Percentiles rank a stretch among this genome's conserved stretches.
Conservation (phyloP, 2,113 vertebrate species). For the Pterocles gutturalis region DNA sequence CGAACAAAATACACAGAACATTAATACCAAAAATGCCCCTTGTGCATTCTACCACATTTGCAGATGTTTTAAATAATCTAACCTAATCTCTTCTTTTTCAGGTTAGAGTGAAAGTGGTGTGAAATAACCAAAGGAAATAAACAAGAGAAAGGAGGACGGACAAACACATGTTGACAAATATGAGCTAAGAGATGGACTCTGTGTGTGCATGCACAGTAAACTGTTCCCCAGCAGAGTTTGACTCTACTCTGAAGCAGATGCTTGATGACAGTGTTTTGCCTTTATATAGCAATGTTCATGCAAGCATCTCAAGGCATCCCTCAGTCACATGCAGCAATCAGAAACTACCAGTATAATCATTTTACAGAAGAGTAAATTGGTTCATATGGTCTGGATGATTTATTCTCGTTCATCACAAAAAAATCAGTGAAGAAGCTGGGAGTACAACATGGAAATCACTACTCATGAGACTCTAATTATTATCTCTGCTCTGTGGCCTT, state of each 20-base stretch:
- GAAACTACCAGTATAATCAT: background rate
- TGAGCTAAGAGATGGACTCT: background rate
- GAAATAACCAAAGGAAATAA: conserved; percentile 24
- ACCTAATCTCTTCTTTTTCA: conserved; percentile 6
- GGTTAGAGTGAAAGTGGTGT: background rate
- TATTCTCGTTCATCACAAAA: background rate
- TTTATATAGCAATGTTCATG: background rate
- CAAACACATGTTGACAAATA: background rate
- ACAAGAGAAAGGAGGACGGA: background rate
- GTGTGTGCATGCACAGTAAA: background rate
- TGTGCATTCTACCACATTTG: conserved; percentile 27
- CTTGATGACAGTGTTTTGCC: background rate
- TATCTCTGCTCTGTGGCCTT: background rate
- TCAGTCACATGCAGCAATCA: background rate
- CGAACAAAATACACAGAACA: conserved; percentile 56
- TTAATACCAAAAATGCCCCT: conserved; percentile 51
- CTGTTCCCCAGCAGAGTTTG: background rate
- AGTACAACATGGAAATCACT: background rate
- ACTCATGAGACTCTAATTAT: background rate
- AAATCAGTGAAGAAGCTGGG: background rate
- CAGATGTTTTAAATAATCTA: conserved; percentile 53
- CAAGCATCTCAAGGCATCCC: background rate
- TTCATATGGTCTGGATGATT: background rate
- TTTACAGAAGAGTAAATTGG: background rate
- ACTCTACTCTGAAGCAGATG: background rate